A percentile compares a stretch with the other conserved stretches of the same genome.
Conservation (phyloP, 2,888 invertebrate genomes). For the Panzeria rudis region DNA sequence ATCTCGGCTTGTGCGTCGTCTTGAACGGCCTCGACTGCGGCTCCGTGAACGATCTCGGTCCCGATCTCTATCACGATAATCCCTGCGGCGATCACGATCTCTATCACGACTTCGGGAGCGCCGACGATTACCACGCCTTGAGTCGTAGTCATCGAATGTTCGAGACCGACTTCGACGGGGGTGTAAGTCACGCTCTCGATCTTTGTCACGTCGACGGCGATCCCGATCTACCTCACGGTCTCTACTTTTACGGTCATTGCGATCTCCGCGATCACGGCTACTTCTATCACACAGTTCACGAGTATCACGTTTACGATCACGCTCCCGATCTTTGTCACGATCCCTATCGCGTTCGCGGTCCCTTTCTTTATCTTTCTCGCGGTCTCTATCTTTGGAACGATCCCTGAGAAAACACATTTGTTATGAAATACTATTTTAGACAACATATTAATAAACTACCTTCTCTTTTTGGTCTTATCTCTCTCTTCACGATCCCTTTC, state of each 20-base stretch:
- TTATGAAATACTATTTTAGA: background rate
- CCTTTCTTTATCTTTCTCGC: slow-evolving; percentile 53
- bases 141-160: slow-evolving; percentile 81
- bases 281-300: slow-evolving; percentile 79
- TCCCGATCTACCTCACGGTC: slow-evolving; percentile 80
- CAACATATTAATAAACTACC: slow-evolving; percentile 71
- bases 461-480: slow-evolving; percentile 75
- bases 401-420: slow-evolving; percentile 58
- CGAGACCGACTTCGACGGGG: slow-evolving; percentile 84
- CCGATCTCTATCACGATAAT: slow-evolving; percentile 83
- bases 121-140: slow-evolving; percentile 78
- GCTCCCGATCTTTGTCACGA: slow-evolving; percentile 62
- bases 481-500: slow-evolving; percentile 74
- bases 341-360: slow-evolving; percentile 70
- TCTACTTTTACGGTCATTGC: slow-evolving; percentile 80
- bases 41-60: slow-evolving; percentile 82
- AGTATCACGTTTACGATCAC: slow-evolving; percentile 51
- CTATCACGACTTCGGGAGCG: slow-evolving; percentile 83
- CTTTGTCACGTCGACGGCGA: slow-evolving; percentile 84
- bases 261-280: slow-evolving; percentile 78
- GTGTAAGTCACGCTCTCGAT: slow-evolving; percentile 81
- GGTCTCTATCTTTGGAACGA: slow-evolving; percentile 65
- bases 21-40: slow-evolving; percentile 75
- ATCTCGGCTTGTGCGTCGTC: slow-evolving; percentile 82
- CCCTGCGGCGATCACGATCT: slow-evolving; percentile 81